These are phyloP conservation scores for Drosophila crucigera DNA, from an alignment of 2,888 invertebrate species.

Conservation along the genomic window DNA sequence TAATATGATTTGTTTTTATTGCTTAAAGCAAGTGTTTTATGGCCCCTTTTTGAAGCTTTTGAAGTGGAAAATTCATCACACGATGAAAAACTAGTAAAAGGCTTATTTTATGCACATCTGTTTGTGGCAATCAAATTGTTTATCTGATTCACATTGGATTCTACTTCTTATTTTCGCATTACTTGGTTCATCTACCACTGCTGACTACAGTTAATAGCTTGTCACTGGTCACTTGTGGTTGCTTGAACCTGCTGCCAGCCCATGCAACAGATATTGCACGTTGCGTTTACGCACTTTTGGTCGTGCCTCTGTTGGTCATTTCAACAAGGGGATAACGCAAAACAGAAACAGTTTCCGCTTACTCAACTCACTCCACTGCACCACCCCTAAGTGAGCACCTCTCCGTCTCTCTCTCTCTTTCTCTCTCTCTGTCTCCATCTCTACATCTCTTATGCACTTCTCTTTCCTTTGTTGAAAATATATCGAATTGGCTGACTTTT, in stretches of 20 bases:
- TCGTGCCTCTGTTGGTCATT: not conserved
- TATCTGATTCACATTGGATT: not conserved
- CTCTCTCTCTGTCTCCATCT: no score
- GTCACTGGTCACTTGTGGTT: conserved; percentile 2
- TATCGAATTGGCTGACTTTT: not conserved
- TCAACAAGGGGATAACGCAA: not conserved
- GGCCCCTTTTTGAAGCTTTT: not conserved
- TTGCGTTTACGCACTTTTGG: conserved; percentile 1
- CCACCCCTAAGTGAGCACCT: not conserved
- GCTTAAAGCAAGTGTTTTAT: not conserved
- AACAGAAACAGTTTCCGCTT: not conserved
- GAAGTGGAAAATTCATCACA: not conserved
- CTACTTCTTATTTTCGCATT: not conserved
- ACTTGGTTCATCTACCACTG: not conserved
- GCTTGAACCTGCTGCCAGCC: not conserved
- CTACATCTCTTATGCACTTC: not conserved
- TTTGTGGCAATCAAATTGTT: not conserved
- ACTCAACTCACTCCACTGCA: not conserved
- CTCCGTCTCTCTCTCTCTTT: no score
- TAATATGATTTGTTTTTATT: not conserved
- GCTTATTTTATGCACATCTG: not conserved
- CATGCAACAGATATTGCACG: conserved; percentile 4
- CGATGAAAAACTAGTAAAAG: no score
- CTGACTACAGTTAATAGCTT: not conserved
- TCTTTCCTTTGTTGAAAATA: not conserved